Percentiles rank a stretch among this genome's conserved stretches.
These are phyloP conservation scores for Andrena cerasifolii DNA, from an alignment of 1,140 invertebrate genomes.

Conservation along the genomic window DNA sequence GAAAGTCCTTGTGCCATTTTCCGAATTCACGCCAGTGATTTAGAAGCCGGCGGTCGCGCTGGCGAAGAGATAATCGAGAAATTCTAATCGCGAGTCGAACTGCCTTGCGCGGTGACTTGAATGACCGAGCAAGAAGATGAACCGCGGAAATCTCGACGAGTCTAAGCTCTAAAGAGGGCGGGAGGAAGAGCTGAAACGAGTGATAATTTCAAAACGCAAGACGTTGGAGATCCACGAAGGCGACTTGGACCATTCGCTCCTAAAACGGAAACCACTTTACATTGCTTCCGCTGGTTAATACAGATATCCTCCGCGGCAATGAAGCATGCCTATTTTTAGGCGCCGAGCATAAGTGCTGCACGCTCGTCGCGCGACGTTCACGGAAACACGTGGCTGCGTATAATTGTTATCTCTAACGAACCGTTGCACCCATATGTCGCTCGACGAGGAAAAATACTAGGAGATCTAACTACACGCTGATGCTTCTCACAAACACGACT, in stretches of 20 bases:
- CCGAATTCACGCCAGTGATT: not conserved
- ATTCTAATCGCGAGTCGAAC: no score
- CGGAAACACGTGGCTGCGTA: conserved; percentile 47
- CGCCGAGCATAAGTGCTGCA: conserved; percentile 50
- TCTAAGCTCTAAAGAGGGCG: not conserved
- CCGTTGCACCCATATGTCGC: not conserved
- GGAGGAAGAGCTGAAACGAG: not conserved
- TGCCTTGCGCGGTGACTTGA: not conserved
- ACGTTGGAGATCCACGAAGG: not conserved
- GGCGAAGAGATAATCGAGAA: no score
- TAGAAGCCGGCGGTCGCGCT: no score
- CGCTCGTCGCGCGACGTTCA: conserved; percentile 50
- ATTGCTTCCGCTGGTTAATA: conserved; percentile 64
- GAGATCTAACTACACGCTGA: no score
- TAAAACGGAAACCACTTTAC: conserved; percentile 65
- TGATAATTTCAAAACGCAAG: conserved; percentile 3
- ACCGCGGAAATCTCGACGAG: not conserved
- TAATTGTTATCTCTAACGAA: conserved; percentile 46
- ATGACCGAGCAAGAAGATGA: conserved; percentile 1
- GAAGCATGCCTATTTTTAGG: conserved; percentile 68
- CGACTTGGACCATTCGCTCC: conserved; percentile 44
- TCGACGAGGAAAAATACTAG: no score
- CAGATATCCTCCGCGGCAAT: conserved; percentile 66
- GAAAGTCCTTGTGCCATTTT: no score
- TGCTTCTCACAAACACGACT: no score